Base-by-base conservation (phyloP, 2,113 vertebrate genomes). In the Cavia aperea region DNA sequence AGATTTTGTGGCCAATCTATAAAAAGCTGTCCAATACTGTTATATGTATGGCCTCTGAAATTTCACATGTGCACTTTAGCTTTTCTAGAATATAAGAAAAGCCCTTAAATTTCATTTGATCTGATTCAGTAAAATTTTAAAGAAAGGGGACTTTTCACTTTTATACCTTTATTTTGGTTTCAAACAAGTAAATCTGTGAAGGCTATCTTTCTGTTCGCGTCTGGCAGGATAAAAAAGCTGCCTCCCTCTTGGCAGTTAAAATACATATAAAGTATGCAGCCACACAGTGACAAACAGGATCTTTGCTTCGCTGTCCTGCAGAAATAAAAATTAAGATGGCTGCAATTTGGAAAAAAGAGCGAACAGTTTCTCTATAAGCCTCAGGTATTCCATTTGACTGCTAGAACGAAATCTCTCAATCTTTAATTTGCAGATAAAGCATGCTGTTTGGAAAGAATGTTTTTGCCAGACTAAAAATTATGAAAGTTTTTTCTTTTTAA, bases 71-170 rank as follows among this genome's bases (percentile, higher is more conserved):
- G 91, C 73, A 56, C 36, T 63, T 78, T 70, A 89, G 13, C 12
- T 78, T 93, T 92, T 83, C 81, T 81, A 84, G 54, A 36, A 39
- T 86, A 68, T 31, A 92, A 62, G 29, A 88, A 68, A 68, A 92
- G 73, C 65, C 18, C 26, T 92, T 60, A 93, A 91, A 86, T 89
- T 95, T 91, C 18, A 82, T 91, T 96, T 93, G 84, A 66, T 51
- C 21, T 66, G 24, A 88, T 85, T 84, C 77, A 81, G 56, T 86
- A 39, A 51, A 86, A 88, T 16, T 49, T 88, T n/a, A 90, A 86
- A 86, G 29, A 87, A 63, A 63, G 58, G 24, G 4, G 16, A 4
- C n/a, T 65, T 91, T 87, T 89, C 26, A 70, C 51, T 62, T 33
- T 75, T 43, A 56, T 60, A 49, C n/a, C 79, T 92, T 87, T 65